Evolutionary conservation across 2,113 vertebrate species (phyloP).

Genomic region (Perccottus glenii): DNA sequence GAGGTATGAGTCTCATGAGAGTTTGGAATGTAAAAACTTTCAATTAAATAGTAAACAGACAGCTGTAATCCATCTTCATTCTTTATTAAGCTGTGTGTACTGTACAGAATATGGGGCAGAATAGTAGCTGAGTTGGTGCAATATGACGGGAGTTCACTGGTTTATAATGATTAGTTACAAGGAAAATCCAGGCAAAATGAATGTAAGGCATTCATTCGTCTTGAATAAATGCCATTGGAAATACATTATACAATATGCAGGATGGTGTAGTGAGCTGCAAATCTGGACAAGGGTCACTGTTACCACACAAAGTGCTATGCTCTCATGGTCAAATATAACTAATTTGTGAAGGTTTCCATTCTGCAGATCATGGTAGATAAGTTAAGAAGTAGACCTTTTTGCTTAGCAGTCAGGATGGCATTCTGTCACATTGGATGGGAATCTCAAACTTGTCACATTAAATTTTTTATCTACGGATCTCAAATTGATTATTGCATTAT

Average conservation of each 20-base stretch:
- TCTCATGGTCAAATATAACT: no score
- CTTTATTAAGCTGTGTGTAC: conserved; percentile 20
- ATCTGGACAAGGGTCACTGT: not conserved
- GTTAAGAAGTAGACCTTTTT: no score
- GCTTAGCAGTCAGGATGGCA: no score
- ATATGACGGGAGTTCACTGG: conserved; percentile 49
- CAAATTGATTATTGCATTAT: no score
- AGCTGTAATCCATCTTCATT: not conserved
- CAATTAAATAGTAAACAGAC: conserved; percentile 26
- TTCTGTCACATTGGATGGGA: no score
- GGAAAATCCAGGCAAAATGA: conserved; percentile 43
- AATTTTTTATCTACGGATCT: no score
- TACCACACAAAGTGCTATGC: not conserved
- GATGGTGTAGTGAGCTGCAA: not conserved
- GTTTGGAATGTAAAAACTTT: not conserved
- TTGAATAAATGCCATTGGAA: conserved; percentile 37
- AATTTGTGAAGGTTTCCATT: no score
- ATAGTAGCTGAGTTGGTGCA: conserved; percentile 45
- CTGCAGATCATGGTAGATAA: no score
- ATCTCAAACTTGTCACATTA: no score
- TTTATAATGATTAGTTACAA: conserved; percentile 40
- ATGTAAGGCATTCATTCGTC: conserved; percentile 33
- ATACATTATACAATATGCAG: not conserved
- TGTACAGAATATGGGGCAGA: conserved; percentile 36
- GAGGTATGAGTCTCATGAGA: not conserved